Evolutionary conservation across 2,888 invertebrate species (phyloP), one percentile per base, ranked within the genome.

Genomic region (Dioctria linearis): DNA sequence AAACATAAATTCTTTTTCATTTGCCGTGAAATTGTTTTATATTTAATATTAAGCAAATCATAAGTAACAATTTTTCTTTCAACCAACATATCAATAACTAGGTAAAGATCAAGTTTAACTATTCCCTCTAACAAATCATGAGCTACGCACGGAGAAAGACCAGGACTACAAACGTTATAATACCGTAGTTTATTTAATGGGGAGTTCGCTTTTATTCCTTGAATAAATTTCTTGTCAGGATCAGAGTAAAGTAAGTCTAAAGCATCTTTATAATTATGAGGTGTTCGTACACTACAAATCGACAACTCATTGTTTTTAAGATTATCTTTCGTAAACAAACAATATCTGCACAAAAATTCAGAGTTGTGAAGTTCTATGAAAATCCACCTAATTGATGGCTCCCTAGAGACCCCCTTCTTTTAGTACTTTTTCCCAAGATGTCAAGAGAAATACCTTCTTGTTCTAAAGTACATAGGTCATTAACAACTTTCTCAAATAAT

Each of bases 321-420:
- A 66, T 66, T 5, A 13, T 76, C 57, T 65, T 51, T 75, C 6
- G 65, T 46, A 78, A 61, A 54, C 11, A 80, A 43, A 75, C 78
- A 83, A 76, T 78, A 83, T 49, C 82, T 79, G 39, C 82, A 82
- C 42, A 83, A 79, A 73, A 82, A 82, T 8, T 75, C 42, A 46
- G 82, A 81, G 4, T 51, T 63, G 69, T 82, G 61, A 82, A 82
- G 49, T 83, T 83, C 80, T 83, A 81, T 2, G 43, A 49, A 80
- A 82, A 83, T n/a, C 83, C 83, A 25, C 82, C 82, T 13, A 83
- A 81, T 81, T 83, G 80, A 59, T 83, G 83, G 42, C 81, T 83
- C 4, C 82, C 83, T 66, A 83, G 6, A 25, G 71, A 78, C 37
- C 80, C 78, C 49, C 8, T 78, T 37, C 65, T 65, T 37, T 46